Evolutionary conservation across 2,113 vertebrate genomes (phyloP), one percentile per base, ranked within the genome.

Genomic region (Pristiophorus japonicus): DNA sequence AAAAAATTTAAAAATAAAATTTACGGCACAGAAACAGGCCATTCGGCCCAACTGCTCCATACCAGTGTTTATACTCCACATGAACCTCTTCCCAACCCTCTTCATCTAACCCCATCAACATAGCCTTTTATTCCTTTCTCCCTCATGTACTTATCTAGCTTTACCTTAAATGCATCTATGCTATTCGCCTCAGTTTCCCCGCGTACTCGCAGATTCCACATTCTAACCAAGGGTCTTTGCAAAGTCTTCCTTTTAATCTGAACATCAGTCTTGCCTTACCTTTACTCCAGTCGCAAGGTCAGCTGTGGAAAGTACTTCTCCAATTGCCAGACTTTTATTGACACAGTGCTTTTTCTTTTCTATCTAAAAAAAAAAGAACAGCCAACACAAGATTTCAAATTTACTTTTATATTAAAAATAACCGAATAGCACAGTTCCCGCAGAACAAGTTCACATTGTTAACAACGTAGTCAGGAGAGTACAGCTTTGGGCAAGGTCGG

Each of bases 271-370:
- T 88, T 88, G 47, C 2, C 42, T 94, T 96, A 97, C 97, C 97
- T 97, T 97, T 8, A 97, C 96, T 73, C 96, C 96, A 0, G 97
- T 97, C 84, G 97, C 96, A 97, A 97, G 84, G 78, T 97, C 97
- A 0, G 96, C 97, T 0, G 94, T 96, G 96, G 96, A 97, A 84
- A 97, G 55, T 6, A 97, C 95, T 95, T 98, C 97, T 47, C 96
- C 97, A 42, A 97, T 96, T 45, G 95, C 96, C 3, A 97, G 75
- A 88, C 96, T 97, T 91, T 96, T 95, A 7, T 95, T 96, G 65
- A 97, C 95, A 92, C 97, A 97, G 55, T 96, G 96, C 63, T 95
- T 96, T 66, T 96, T 97, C 95, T 96, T 97, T 95, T 97, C 97
- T 90, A 95, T 95, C 96, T 94, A 34, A 51, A 94, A 70, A 65